Evolutionary conservation across 2,113 vertebrate genomes (phyloP), one percentile per base, ranked within the genome.

Genomic region (Ctenodactylus gundi): DNA sequence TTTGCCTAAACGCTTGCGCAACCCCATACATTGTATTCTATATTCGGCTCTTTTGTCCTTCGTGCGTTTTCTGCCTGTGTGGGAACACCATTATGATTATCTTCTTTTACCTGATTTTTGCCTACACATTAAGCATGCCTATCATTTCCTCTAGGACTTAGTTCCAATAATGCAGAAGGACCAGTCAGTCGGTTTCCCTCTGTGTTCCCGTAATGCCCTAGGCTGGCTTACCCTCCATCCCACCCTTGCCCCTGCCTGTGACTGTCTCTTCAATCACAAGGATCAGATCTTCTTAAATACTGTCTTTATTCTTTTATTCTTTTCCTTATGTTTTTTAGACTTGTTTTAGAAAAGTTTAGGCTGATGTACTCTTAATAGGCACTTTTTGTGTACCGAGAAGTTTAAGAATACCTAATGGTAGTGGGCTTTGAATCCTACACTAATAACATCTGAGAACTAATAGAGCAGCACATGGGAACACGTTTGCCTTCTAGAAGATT

Each of bases 291-390:
- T 89, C 27, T 49, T 49, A 49, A 64, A 92, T 34, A 90, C 85
- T 36, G 67, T 39, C 90, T 92, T 84, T 92, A 29, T 7, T 81
- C 44, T 81, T 85, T 58, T 31, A 57, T 29, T 84, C 65, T 89
- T 31, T 93, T 83, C 13, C 27, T 76, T 93, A n/a, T 3, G 39
- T 91, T 91, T 73, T 36, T 77, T 68, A 46, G 29, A 7, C 14
- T 65, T 88, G 34, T 70, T 95, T 95, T 88, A 23, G 34, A 89
- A 94, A 81, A 70, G 29, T 83, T 85, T 95, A 57, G 34, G 64
- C 44, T 85, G 68, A 58, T 86, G 60, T 62, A 55, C 86, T 93
- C 29, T 49, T 62, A 34, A 67, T 85, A 51, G 78, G 31, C 87
- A 68, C 14, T 88, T 94, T 72, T 67, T 82, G 29, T 86, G 77